Conservation (phyloP, 2,888 invertebrate genomes). For the Phrixothrix hirtus region DNA sequence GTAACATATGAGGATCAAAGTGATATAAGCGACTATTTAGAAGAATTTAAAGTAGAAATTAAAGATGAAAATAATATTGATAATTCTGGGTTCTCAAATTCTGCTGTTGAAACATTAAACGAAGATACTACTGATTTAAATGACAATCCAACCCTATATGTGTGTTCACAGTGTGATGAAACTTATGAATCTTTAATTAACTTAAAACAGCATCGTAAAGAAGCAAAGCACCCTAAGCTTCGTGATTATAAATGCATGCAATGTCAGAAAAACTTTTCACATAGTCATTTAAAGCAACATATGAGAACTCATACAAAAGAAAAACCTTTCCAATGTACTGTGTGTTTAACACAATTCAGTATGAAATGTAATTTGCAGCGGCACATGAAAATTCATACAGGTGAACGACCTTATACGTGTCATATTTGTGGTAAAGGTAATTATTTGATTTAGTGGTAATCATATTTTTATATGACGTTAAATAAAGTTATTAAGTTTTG, state of each 20-base stretch:
- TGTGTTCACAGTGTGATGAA: slow-evolving; percentile 1
- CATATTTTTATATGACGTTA: no score
- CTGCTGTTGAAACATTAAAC: not conserved
- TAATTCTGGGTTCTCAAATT: no score
- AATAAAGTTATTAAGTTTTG: no score
- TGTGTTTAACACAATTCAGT: slow-evolving; percentile 6
- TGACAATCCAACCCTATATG: not conserved
- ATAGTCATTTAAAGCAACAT: slow-evolving; percentile 9
- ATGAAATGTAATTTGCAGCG: not conserved
- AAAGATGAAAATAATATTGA: no score
- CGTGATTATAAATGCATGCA: slow-evolving; percentile 3
- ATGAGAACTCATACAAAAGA: slow-evolving; percentile 5
- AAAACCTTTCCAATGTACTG: slow-evolving; percentile 8
- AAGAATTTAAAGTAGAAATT: not conserved
- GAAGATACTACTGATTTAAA: not conserved
- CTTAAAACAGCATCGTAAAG: slow-evolving; percentile 6
- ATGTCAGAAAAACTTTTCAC: slow-evolving; percentile 7
- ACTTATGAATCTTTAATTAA: not conserved
- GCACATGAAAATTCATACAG: slow-evolving; percentile 12
- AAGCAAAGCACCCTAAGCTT: not conserved
- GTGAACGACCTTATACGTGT: slow-evolving; percentile 6
- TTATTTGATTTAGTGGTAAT: no score
- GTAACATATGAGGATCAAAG: not conserved
- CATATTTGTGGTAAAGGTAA: not conserved
- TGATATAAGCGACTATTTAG: no score